phyloP scores from a whole-genome alignment of 2,113 vertebrate species.

The Cnemophilus loriae region DNA sequence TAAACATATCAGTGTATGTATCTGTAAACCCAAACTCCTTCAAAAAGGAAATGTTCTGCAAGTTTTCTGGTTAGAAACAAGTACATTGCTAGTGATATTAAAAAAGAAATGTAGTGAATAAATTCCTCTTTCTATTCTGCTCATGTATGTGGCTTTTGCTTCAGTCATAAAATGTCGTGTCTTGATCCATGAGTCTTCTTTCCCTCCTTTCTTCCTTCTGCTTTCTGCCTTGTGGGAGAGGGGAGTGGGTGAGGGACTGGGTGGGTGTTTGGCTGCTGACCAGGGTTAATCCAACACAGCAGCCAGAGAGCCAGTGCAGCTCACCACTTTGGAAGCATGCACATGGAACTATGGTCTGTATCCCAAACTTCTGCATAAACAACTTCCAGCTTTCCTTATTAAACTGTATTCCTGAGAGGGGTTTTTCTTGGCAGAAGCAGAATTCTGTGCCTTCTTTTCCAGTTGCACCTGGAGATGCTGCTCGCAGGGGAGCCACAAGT shows the following conservation, averaged over 20 bases:
- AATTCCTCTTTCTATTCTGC: background rate
- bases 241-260: background rate
- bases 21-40: background rate
- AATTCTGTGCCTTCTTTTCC: background rate
- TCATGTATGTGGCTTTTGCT: background rate
- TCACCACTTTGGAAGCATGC: background rate
- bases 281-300: background rate
- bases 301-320: background rate
- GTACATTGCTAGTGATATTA: background rate
- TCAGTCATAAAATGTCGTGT: background rate
- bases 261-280: background rate
- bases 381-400: background rate
- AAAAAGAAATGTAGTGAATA: background rate
- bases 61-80: background rate
- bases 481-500: background rate
- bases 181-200: background rate
- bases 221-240: background rate
- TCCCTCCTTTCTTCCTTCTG: background rate
- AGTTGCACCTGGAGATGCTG: background rate
- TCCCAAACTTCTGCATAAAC: background rate
- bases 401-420: background rate
- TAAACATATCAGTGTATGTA: background rate
- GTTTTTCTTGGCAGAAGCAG: background rate
- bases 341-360: background rate
- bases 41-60: background rate